Percentiles rank a stretch among this genome's conserved stretches.
Evolutionary conservation across 1,140 invertebrate genomes (phyloP).

Genomic region (Condylostylus longicornis): DNA sequence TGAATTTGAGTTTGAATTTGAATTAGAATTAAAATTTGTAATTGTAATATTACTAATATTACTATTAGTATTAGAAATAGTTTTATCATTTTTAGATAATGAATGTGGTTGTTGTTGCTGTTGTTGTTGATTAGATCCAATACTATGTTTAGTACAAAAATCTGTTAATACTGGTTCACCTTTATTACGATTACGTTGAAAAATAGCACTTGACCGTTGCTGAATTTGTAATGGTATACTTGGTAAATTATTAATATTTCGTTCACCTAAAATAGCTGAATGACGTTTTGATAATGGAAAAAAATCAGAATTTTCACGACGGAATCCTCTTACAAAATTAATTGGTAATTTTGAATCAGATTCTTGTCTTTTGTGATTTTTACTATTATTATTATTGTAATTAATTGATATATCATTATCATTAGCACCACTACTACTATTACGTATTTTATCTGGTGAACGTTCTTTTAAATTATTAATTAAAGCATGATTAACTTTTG

Average conservation of each 20-base stretch:
- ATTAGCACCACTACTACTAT: no score
- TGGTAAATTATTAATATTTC: conserved; percentile 19
- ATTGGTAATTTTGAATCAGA: conserved; percentile 48
- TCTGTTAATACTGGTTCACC: conserved; percentile 57
- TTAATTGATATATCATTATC: no score
- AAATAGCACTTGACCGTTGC: conserved; percentile 44
- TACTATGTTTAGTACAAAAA: conserved; percentile 16
- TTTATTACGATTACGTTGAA: conserved; percentile 41
- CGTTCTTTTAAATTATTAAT: conserved; percentile 32
- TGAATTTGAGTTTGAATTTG: no score
- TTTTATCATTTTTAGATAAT: background rate
- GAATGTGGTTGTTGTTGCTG: conserved; percentile 8
- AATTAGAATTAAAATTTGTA: no score
- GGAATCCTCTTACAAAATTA: conserved; percentile 57
- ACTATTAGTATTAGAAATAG: background rate
- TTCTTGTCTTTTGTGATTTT: conserved; percentile 43
- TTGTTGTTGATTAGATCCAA: conserved; percentile 8
- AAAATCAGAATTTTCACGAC: conserved; percentile 66
- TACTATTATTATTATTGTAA: no score
- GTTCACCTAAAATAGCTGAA: conserved; percentile 48
- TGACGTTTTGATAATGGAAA: conserved; percentile 55
- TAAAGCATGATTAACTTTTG: conserved; percentile 30
- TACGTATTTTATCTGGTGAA: conserved; percentile 14
- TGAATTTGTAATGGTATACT: conserved; percentile 25
- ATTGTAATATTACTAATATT: no score